Conservation (phyloP, 2,113 vertebrate species). For the Tenebrosternarchus preto region DNA sequence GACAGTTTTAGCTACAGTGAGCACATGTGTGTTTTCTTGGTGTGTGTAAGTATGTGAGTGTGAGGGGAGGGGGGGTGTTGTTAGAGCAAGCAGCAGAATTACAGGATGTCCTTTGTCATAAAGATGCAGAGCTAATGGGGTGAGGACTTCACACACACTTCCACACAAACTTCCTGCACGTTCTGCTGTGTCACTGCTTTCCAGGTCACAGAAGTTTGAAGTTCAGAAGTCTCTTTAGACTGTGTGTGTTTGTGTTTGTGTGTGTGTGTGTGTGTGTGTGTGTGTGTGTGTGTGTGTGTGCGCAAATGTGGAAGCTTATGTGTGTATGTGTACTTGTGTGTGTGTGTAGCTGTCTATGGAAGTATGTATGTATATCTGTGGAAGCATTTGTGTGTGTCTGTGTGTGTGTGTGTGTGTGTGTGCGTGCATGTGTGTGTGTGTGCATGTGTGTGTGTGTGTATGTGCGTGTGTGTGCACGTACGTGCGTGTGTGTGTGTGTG, state of each 20-base stretch:
- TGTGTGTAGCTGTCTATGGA: no score
- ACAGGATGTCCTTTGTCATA: constrained; percentile 72
- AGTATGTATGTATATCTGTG: no score
- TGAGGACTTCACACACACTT: constrained; percentile 39
- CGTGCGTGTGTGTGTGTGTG: no score
- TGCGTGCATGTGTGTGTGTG: no score
- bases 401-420: no score
- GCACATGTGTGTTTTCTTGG: no score
- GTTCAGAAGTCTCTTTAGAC: neutral
- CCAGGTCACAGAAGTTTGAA: constrained; percentile 22
- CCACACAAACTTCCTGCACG: constrained; percentile 51
- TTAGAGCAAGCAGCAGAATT: constrained; percentile 50
- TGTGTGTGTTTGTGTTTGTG: neutral
- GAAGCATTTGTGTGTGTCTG: no score
- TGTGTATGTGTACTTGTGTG: no score
- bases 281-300: neutral
- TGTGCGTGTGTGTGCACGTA: no score
- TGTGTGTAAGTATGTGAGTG: neutral
- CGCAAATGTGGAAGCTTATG: neutral
- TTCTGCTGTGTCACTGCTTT: constrained; percentile 65
- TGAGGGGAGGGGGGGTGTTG: neutral
- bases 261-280: neutral
- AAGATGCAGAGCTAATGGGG: constrained; percentile 49
- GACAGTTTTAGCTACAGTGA: neutral
- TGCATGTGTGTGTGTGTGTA: no score